phyloP scores from a whole-genome alignment of 2,888 invertebrate genomes.

The Eustalomyia histrio region DNA sequence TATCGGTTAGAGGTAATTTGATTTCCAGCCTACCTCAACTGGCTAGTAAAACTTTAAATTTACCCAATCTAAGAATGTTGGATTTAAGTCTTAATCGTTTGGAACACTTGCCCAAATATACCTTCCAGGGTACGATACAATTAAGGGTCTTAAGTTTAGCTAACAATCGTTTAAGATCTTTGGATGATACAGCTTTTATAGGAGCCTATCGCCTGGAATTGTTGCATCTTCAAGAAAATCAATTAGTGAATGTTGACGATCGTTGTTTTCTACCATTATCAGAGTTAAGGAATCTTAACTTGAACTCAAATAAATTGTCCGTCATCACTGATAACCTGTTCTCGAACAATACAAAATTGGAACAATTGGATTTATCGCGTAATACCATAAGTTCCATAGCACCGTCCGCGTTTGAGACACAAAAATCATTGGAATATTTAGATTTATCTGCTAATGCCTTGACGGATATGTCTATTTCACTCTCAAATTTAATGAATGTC shows the following conservation, averaged over 20 bases:
- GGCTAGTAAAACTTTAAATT: slow-evolving; percentile 85
- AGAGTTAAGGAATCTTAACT: slow-evolving; percentile 85
- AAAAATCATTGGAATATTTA: slow-evolving; percentile 85
- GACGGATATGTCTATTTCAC: slow-evolving; percentile 85
- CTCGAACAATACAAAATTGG: slow-evolving; percentile 83
- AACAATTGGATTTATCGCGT: slow-evolving; percentile 86
- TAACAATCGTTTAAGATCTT: slow-evolving; percentile 85
- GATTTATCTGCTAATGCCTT: slow-evolving; percentile 90
- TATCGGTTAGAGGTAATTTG: slow-evolving; percentile 86
- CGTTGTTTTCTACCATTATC: slow-evolving; percentile 83
- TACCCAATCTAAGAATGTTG: slow-evolving; percentile 86
- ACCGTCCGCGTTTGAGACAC: slow-evolving; percentile 83
- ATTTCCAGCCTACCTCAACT: slow-evolving; percentile 83
- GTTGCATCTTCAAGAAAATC: slow-evolving; percentile 87
- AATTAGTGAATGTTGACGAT: slow-evolving; percentile 84
- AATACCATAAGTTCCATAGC: slow-evolving; percentile 87
- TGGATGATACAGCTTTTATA: slow-evolving; percentile 86
- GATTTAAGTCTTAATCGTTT: slow-evolving; percentile 89
- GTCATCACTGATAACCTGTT: slow-evolving; percentile 85
- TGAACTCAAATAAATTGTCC: slow-evolving; percentile 88
- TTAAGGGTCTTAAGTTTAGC: slow-evolving; percentile 86
- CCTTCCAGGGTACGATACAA: slow-evolving; percentile 84
- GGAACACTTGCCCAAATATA: slow-evolving; percentile 84
- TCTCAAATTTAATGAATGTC: slow-evolving; percentile 85
- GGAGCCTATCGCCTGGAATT: slow-evolving; percentile 86